phyloP scores from a whole-genome alignment of 2,113 vertebrate species.

The Chaetorhynchus papuensis region DNA sequence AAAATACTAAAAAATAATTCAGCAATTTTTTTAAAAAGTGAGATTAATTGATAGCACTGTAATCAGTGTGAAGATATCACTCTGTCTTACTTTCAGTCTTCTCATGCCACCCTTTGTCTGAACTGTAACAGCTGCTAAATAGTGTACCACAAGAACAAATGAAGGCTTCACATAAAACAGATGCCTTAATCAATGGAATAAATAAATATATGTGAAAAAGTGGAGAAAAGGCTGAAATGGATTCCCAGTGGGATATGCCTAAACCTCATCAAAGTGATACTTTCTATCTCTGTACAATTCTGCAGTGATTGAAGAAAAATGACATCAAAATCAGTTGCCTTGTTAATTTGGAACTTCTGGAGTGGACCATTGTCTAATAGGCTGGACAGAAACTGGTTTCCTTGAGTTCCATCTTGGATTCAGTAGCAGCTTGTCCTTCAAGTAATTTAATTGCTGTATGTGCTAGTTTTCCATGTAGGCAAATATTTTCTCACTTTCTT shows the following conservation, averaged over 20 bases:
- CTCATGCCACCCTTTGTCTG: slow-evolving; percentile 44
- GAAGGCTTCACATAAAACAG: slow-evolving; percentile 51
- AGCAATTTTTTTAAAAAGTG: slow-evolving; percentile 50
- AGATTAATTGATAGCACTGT: slow-evolving; percentile 46
- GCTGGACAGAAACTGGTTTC: neutral
- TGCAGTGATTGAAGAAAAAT: neutral
- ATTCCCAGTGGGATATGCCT: slow-evolving; percentile 9
- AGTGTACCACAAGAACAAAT: slow-evolving; percentile 50
- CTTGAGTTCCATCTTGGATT: neutral
- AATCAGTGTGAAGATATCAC: slow-evolving; percentile 62
- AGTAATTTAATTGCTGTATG: neutral
- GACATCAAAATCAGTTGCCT: neutral
- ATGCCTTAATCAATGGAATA: slow-evolving; percentile 66
- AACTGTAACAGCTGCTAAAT: slow-evolving; percentile 60
- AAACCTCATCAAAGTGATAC: slow-evolving; percentile 29
- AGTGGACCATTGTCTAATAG: neutral
- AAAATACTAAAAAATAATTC: slow-evolving; percentile 46
- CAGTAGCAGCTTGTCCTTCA: neutral
- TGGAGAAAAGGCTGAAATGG: slow-evolving; percentile 36
- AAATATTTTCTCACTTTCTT: neutral
- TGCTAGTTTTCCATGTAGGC: neutral
- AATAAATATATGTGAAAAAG: slow-evolving; percentile 51
- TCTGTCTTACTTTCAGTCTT: slow-evolving; percentile 64
- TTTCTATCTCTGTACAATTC: neutral
- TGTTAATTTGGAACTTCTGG: neutral